Conservation (phyloP, 2,797 vertebrate genomes). For the Ibycter americanus region DNA sequence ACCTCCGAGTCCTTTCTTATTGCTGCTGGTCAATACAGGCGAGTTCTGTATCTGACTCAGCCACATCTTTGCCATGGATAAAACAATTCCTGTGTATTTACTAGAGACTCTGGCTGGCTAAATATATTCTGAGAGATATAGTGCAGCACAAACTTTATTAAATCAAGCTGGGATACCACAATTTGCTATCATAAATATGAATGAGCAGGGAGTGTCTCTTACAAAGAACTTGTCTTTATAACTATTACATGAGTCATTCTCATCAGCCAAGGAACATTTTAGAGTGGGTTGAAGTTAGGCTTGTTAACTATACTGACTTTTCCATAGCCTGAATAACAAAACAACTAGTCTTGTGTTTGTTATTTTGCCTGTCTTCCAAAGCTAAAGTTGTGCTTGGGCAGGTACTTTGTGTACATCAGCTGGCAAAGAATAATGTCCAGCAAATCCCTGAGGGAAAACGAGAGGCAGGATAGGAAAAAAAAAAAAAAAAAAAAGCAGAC, state of each 20-base stretch:
- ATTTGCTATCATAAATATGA: conserved; percentile 3
- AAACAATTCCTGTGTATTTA: background rate
- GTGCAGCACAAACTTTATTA: conserved; percentile 1
- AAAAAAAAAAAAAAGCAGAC: background rate
- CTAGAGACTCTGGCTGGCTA: background rate
- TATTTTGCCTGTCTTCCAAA: background rate
- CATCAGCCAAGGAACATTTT: background rate
- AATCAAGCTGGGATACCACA: background rate
- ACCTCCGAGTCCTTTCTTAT: background rate
- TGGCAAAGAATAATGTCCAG: conserved; percentile 34
- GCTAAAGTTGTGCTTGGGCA: background rate
- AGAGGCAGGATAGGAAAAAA: background rate
- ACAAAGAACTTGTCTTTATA: background rate
- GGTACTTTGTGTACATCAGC: background rate
- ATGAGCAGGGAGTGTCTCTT: background rate
- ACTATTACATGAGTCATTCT: background rate
- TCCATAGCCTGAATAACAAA: background rate
- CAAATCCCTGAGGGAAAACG: conserved; percentile 39
- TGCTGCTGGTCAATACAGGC: fast-evolving
- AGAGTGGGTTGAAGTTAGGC: background rate
- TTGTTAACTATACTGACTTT: background rate
- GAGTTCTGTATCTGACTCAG: background rate
- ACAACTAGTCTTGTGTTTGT: background rate
- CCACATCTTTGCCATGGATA: background rate
- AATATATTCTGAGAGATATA: background rate